Base-by-base conservation (phyloP, 64 coral and sea anemone species). In the Dendronephthya gigantea region DNA sequence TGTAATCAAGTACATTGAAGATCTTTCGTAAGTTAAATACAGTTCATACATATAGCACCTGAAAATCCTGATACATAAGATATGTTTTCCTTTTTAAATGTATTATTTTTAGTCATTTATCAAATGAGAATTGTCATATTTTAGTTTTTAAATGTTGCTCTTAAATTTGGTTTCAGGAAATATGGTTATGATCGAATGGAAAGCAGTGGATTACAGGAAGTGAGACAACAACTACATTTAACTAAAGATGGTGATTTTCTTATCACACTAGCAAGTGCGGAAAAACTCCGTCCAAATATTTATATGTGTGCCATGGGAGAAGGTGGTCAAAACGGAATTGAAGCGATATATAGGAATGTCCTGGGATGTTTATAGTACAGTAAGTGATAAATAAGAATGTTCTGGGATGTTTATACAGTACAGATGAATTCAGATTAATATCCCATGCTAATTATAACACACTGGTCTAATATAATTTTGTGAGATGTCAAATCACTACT, bases 271-370 rank as follows among this genome's bases (percentile, higher is more conserved):
- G 72, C 72, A 36, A 39, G 15, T 36, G 72, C 72, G 34, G 72
- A 79, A 79, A 79, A 79, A 79, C 30, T 79, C 13, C 72, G 72
- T 79, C 72, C 72, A 33, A 79, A 79, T 79, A 79, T 79, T 39
- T 79, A 79, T 79, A 79, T 79, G 72, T 79, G 72, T 79, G 72
- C 72, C 9, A 34, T 79, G 72, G 72, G 72, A 35, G 31, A 79
- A 19, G 29, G 30, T 0, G 72, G 72, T 36, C 30, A 79, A 12
- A 79, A 35, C 14, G 30, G 10, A 79, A 79, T 19, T 34, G 72
- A 79, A 33, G 72, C 32, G 30, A 19, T 79, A 10, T 79, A 79
- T 79, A 19, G 36, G 16, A 13, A 79, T 39, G 72, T 79, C 14
- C 29, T 79, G 29, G 72, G 32, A 36, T 79, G 32, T 79, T 79